Evolutionary conservation across 2,113 vertebrate genomes (phyloP).

Genomic region (Helogale parvula): DNA sequence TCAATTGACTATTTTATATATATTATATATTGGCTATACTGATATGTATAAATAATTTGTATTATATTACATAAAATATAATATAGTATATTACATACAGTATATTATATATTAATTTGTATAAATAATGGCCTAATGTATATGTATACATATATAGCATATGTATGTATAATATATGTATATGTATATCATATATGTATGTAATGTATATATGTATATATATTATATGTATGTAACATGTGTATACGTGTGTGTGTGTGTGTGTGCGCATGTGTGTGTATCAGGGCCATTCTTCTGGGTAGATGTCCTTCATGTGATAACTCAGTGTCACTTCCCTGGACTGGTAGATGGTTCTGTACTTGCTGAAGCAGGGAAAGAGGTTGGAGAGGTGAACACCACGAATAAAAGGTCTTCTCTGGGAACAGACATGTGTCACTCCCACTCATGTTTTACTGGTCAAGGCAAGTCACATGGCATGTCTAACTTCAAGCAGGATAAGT

Average conservation of each 20-base stretch:
- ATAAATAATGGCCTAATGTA: not conserved
- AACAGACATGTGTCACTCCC: not conserved
- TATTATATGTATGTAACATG: no score
- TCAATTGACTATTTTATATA: not conserved
- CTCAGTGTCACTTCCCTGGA: not conserved
- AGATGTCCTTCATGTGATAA: not conserved
- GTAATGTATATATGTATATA: not conserved
- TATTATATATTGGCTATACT: not conserved
- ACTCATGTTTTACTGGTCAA: not conserved
- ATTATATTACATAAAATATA: not conserved
- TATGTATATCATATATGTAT: not conserved
- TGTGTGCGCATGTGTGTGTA: not conserved
- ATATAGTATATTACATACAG: no score
- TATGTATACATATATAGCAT: not conserved
- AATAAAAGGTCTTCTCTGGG: not conserved
- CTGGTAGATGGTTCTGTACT: not conserved
- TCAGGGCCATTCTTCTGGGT: not conserved
- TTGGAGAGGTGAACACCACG: not conserved
- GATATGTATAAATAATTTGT: not conserved
- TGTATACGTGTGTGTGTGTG: not conserved
- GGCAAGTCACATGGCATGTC: not conserved
- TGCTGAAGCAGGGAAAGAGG: not conserved
- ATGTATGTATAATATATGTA: not conserved
- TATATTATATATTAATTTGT: not conserved
- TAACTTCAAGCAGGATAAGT: not conserved